Evolutionary conservation across 2,888 invertebrate species (phyloP).

Genomic region (Lepeophtheirus nordmannii): DNA sequence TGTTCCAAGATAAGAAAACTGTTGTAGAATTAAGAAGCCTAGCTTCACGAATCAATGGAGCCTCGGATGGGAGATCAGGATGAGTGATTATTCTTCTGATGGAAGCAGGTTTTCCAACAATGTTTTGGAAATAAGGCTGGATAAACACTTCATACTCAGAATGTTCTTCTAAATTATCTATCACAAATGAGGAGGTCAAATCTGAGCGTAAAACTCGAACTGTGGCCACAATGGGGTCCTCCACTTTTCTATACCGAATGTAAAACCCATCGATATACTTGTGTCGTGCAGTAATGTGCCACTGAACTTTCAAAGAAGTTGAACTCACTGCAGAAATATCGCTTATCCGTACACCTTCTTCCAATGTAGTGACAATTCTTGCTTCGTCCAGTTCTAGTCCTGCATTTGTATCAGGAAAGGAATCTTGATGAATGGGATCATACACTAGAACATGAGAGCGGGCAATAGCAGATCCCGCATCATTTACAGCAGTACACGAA

Average conservation of each 20-base stretch:
- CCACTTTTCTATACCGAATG: constrained; percentile 13
- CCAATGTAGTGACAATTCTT: background rate
- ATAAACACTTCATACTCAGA: constrained; percentile 20
- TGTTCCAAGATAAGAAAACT: constrained; percentile 14
- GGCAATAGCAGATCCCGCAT: constrained; percentile 15
- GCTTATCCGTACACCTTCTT: background rate
- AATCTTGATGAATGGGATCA: background rate
- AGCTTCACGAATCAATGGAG: constrained; percentile 16
- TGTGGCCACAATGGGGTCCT: background rate
- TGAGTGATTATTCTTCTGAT: constrained; percentile 12
- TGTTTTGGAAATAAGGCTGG: constrained; percentile 12
- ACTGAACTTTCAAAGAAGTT: background rate
- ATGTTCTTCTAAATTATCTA: constrained; percentile 12
- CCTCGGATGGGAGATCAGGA: constrained; percentile 4
- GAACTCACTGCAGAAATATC: background rate
- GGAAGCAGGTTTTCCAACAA: constrained; percentile 13
- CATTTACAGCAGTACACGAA: constrained; percentile 10
- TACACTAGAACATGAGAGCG: constrained; percentile 15
- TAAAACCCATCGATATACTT: constrained; percentile 6
- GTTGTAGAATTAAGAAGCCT: constrained; percentile 7
- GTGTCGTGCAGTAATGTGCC: background rate
- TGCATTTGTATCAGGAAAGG: background rate
- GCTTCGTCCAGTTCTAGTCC: constrained; percentile 14
- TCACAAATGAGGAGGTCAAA: background rate
- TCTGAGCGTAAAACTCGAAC: background rate